phyloP scores from a whole-genome alignment of 2,797 vertebrate genomes.

The Cynodonichthys magdalenae region DNA sequence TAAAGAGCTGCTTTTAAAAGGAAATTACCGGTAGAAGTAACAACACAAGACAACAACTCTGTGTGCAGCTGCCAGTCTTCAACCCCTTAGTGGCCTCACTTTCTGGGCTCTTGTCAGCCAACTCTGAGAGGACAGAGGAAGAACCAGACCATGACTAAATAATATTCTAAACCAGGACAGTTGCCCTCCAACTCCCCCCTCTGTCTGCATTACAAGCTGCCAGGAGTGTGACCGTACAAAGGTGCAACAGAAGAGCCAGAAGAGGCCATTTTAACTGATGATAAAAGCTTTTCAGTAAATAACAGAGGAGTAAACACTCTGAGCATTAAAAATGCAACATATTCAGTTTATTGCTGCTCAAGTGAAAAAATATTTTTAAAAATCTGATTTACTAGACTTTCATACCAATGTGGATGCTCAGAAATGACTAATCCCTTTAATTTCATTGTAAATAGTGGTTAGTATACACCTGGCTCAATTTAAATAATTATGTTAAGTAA shows the following conservation, averaged over 20 bases:
- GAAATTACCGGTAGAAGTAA: slow-evolving; percentile 15
- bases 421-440: too few relatives aligned
- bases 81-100: slow-evolving; percentile 49
- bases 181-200: slow-evolving; percentile 40
- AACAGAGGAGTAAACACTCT: neutral
- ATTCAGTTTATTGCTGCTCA: neutral
- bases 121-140: slow-evolving; percentile 42
- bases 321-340: neutral
- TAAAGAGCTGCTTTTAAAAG: neutral
- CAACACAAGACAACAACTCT: slow-evolving; percentile 25
- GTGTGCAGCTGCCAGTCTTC: slow-evolving; percentile 30
- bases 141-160: slow-evolving; percentile 68
- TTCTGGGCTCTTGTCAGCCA: slow-evolving; percentile 48
- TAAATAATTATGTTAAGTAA: too few relatives aligned
- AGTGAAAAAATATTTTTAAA: neutral
- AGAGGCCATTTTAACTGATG: slow-evolving; percentile 50
- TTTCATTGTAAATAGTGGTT: too few relatives aligned
- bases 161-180: slow-evolving; percentile 50
- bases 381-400: too few relatives aligned
- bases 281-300: slow-evolving; percentile 4
- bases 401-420: too few relatives aligned
- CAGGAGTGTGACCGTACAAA: slow-evolving; percentile 49
- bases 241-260: slow-evolving; percentile 36
- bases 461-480: too few relatives aligned
- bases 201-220: slow-evolving; percentile 42